Evolutionary conservation across 1,140 invertebrate genomes (phyloP).

Genomic region (Drosophila bifasciata): DNA sequence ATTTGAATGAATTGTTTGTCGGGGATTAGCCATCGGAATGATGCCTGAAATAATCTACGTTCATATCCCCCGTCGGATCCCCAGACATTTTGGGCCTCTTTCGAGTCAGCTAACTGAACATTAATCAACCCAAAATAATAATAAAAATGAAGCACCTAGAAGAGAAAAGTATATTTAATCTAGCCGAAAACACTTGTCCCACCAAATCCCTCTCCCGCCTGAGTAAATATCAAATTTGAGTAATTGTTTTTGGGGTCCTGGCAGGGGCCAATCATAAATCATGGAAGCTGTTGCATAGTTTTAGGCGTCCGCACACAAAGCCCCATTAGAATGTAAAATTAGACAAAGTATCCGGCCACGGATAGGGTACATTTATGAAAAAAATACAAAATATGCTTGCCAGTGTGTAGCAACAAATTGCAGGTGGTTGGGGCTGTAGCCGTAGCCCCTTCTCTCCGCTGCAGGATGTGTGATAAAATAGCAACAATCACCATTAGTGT

Average conservation of each 20-base stretch:
- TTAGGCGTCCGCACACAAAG: slow-evolving; percentile 65
- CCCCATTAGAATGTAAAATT: slow-evolving; percentile 79
- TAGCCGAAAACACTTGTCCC: slow-evolving; percentile 61
- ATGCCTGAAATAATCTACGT: slow-evolving; percentile 30
- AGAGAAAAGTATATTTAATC: slow-evolving; percentile 78
- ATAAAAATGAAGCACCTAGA: slow-evolving; percentile 48
- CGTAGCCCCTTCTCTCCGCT: slow-evolving; percentile 4
- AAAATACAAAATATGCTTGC: slow-evolving; percentile 11
- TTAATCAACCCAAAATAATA: slow-evolving; percentile 69
- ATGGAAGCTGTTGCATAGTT: slow-evolving; percentile 67
- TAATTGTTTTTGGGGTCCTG: slow-evolving; percentile 76
- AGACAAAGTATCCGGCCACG: slow-evolving; percentile 36
- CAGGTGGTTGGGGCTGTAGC: slow-evolving; percentile 24
- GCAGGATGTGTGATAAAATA: slow-evolving; percentile 71
- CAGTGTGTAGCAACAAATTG: slow-evolving; percentile 55
- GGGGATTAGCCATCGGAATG: slow-evolving; percentile 37
- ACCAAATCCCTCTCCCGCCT: slow-evolving; percentile 22
- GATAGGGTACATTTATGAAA: slow-evolving; percentile 14
- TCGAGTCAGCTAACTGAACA: slow-evolving; percentile 44
- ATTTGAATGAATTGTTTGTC: slow-evolving; percentile 47
- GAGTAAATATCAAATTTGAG: slow-evolving; percentile 78
- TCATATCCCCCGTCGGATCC: background rate
- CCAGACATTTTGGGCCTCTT: slow-evolving; percentile 21
- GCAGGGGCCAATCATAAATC: slow-evolving; percentile 72
- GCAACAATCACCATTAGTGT: slow-evolving; percentile 83